phyloP scores from a whole-genome alignment of 2,797 vertebrate genomes.

The Pogonophryne albipinna region DNA sequence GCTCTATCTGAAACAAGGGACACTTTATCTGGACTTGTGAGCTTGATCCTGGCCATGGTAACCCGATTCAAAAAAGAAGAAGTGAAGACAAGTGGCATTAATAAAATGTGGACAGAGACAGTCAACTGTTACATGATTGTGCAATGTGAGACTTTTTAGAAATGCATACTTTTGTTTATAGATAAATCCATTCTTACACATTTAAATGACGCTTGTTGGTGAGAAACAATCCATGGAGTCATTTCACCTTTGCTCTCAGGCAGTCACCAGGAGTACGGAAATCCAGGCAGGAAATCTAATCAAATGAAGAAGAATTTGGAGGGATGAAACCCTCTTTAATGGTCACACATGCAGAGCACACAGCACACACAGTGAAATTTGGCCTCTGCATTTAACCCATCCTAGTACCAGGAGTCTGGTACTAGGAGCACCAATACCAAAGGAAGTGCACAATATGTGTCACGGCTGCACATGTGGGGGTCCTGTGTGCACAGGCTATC shows the following conservation, averaged over 20 bases:
- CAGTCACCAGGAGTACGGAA: background rate
- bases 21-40: constrained; percentile 62
- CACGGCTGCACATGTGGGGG: constrained; percentile 40
- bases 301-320: constrained; percentile 3
- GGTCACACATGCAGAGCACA: too few species aligned
- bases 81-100: constrained; percentile 29
- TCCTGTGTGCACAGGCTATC: constrained; percentile 32
- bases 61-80: constrained; percentile 45
- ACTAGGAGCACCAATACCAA: background rate
- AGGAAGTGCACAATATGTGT: constrained; percentile 51
- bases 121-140: constrained; percentile 26
- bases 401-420: too few species aligned
- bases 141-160: constrained; percentile 9
- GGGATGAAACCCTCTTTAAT: too few species aligned
- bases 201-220: constrained; percentile 14
- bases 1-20: constrained; percentile 63
- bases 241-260: constrained; percentile 42
- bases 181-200: constrained; percentile 10
- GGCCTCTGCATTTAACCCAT: too few species aligned
- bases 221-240: constrained; percentile 31
- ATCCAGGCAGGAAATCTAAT: constrained; percentile 41
- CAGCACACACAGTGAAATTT: too few species aligned
- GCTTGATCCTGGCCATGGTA: constrained; percentile 47
- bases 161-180: constrained; percentile 14
- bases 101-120: constrained; percentile 1